These are phyloP conservation scores for Idaea straminata DNA, from an alignment of 2,888 invertebrate species.

Conservation along the genomic window DNA sequence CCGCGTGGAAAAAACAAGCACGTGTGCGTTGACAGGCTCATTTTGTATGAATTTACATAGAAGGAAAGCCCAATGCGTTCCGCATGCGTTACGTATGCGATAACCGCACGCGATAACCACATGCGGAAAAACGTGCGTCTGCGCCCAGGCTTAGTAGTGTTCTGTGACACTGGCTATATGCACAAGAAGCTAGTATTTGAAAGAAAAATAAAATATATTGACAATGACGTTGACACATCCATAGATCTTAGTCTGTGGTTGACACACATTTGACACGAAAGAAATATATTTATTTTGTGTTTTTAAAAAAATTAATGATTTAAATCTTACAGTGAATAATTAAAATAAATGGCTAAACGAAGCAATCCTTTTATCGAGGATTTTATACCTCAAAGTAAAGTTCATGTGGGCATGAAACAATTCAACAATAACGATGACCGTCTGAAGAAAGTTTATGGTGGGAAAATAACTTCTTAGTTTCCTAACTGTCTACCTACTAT, in stretches of 20 bases:
- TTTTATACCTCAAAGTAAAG: constrained; percentile 68
- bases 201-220: too few relatives aligned
- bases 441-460: constrained; percentile 68
- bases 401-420: constrained; percentile 64
- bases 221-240: too few relatives aligned
- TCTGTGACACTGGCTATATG: neutral
- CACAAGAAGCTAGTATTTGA: neutral
- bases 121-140: too few relatives aligned
- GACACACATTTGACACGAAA: too few relatives aligned
- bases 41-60: too few relatives aligned
- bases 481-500: neutral
- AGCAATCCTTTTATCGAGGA: constrained; percentile 67
- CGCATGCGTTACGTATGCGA: too few relatives aligned
- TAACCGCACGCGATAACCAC: too few relatives aligned
- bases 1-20: too few relatives aligned
- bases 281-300: neutral
- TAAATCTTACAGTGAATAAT: neutral
- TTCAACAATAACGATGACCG: constrained; percentile 68
- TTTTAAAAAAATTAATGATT: neutral
- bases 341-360: constrained; percentile 59
- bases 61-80: too few relatives aligned
- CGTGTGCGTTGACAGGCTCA: too few relatives aligned
- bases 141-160: too few relatives aligned
- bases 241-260: too few relatives aligned
- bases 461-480: constrained; percentile 2